A percentile compares a stretch with the other conserved stretches of the same genome.
Evolutionary conservation across 1,140 invertebrate genomes (phyloP).

Genomic region (Papilio dardanus): DNA sequence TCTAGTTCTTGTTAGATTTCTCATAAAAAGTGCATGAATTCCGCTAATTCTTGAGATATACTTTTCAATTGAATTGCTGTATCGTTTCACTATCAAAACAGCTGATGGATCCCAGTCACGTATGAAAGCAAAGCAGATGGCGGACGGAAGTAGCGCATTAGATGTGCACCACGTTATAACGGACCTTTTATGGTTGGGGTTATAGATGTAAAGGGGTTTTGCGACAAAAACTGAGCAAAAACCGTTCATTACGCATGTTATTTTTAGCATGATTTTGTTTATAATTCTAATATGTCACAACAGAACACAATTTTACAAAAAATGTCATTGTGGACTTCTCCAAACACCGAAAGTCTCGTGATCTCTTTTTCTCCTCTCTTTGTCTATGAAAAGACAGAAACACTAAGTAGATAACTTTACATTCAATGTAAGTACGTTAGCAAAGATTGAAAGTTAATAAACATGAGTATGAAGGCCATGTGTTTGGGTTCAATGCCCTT

Average conservation of each 20-base stretch:
- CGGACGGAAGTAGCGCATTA: not conserved
- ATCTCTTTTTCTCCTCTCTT: not conserved
- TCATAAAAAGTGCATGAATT: not conserved
- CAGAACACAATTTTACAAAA: not conserved
- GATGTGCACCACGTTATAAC: no score
- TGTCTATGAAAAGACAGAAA: not conserved
- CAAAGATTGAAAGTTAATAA: slow-evolving; percentile 16
- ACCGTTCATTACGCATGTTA: not conserved
- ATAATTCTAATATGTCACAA: no score
- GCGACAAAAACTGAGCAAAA: no score
- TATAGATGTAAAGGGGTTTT: no score
- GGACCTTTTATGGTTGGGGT: no score
- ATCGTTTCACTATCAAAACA: not conserved
- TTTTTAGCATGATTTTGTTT: not conserved
- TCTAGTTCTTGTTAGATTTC: no score
- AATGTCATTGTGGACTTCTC: not conserved
- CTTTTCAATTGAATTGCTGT: not conserved
- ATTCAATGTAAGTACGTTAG: not conserved
- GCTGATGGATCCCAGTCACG: not conserved
- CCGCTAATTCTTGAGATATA: not conserved
- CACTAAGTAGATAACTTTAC: not conserved
- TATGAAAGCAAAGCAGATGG: not conserved
- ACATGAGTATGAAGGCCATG: slow-evolving; percentile 10
- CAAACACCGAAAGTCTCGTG: not conserved
- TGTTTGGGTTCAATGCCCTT: slow-evolving; percentile 18